Base-by-base conservation (phyloP, 2,888 invertebrate species). In the Lottia scabra region DNA sequence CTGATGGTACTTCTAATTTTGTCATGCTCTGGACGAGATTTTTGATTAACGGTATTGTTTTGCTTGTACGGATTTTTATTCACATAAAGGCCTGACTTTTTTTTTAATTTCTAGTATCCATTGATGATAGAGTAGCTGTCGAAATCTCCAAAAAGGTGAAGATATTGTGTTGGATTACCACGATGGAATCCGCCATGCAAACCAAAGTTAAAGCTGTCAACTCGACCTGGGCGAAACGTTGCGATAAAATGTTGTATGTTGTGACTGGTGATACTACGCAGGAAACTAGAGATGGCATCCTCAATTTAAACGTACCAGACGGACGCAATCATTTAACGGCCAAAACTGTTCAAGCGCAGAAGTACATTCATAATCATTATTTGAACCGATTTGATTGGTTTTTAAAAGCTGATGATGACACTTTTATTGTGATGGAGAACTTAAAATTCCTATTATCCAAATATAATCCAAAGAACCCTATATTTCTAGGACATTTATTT, bases 401-500 rank as follows among this genome's bases (percentile, higher is more conserved):
- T 88, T 91, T 98, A 82, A 99, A 99, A 90, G 98, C 98, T 19
- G 98, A 99, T 85, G 98, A 98, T 89, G 98, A 99, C 87, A 98
- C 98, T 92, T 98, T 96, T 89, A 96, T 98, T 38, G 92, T 99
- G 43, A 93, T 99, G 65, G 99, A 99, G 90, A 99, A 99, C 90
- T 91, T 99, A 65, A 92, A 98, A 19, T 95, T 94, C 85, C 94
- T 98, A 94, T 89, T 98, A 43, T 92, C 93, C 38, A 92, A 94
- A 0, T 93, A 95, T 86, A 92, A 93, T 81, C 91, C 94, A 0
- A 91, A 92, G 0, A 93, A 94, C 4, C 94, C 97, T 0, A 91
- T 97, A 13, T 98, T 96, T 89, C 97, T 97, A 86, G 87, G 87
- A 0, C 83, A 85, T 48, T 77, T 84, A 72, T 87, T 87, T 73